Base-by-base conservation (phyloP, 1,140 invertebrate species). In the Bicyclus anynana region DNA sequence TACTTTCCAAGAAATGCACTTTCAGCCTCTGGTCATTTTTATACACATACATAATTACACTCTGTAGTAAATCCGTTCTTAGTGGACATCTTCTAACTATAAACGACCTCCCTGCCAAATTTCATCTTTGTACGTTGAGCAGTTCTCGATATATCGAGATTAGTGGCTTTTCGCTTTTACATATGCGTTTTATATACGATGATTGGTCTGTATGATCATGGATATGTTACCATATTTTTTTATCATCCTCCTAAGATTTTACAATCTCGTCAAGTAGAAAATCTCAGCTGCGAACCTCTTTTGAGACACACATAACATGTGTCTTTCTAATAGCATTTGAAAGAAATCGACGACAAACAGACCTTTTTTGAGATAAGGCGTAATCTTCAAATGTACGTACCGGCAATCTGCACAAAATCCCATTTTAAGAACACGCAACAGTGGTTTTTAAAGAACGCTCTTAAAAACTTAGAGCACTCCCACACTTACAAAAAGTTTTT, bases 381-480 rank as follows among this genome's bases (percentile, higher is more conserved):
- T 63, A 67, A 73, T 68, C 76, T 72, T 59, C 60, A 69, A 63
- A 56, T 69, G 59, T 7, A 23, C 3, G 2, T 62, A 62, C 58
- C 63, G 67, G 62, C 61, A 75, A 80, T 82, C 77, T 83, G 68
- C 63, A 73, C 68, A 62, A 76, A 79, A 88, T 88, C 84, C 81
- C 74, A 82, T 86, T 84, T 76, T 54, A 72, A 77, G 74, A 83
- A 74, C 77, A 88, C 77, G 85, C 82, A 79, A 81, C 77, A 69
- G 56, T 77, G 83, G 77, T 77, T 88, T 81, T 76, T 71, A 80
- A 33, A 83, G 74, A 64, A 54, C 48, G 64, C 72, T 77, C 72
- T 80, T 67, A 68, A 77, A 68, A 62, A 54, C 65, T 65, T 65
- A 52, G 74, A 62, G 69, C 68, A 76, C 77, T 81, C 81, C 78